These are phyloP conservation scores for Dugesia japonica DNA, from an alignment of 2,888 invertebrate species.

Conservation along the genomic window DNA sequence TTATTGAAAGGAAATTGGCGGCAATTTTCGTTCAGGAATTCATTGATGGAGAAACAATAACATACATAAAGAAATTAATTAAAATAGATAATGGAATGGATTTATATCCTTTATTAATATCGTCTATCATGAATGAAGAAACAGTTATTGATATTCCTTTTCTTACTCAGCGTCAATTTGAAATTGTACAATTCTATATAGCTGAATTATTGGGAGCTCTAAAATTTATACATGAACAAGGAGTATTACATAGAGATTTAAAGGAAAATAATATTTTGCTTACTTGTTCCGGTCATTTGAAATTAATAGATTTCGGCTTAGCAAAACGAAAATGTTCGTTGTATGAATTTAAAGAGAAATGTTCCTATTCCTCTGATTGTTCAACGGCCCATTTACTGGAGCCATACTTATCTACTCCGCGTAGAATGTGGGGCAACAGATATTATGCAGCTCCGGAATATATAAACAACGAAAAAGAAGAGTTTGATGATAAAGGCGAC, in stretches of 20 bases:
- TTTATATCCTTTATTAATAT: background rate
- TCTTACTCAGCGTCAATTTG: background rate
- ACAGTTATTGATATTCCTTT: background rate
- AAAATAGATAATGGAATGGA: conserved; percentile 4
- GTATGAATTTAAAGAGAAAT: background rate
- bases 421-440: background rate
- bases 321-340: background rate
- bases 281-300: conserved; percentile 12
- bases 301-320: background rate
- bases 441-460: background rate
- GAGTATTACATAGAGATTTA: background rate
- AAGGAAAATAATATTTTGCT: background rate
- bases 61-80: background rate
- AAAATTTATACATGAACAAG: background rate
- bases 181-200: background rate
- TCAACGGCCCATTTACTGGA: background rate
- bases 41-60: background rate
- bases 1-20: background rate
- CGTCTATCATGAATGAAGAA: background rate
- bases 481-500: background rate
- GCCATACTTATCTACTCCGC: background rate
- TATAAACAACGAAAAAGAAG: background rate
- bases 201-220: conserved; percentile 9
- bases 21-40: conserved; percentile 3
- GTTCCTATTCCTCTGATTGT: background rate